Evolutionary conservation across 2,888 invertebrate genomes (phyloP), one percentile per base, ranked within the genome.

Genomic region (Tetheella fluctuosa): DNA sequence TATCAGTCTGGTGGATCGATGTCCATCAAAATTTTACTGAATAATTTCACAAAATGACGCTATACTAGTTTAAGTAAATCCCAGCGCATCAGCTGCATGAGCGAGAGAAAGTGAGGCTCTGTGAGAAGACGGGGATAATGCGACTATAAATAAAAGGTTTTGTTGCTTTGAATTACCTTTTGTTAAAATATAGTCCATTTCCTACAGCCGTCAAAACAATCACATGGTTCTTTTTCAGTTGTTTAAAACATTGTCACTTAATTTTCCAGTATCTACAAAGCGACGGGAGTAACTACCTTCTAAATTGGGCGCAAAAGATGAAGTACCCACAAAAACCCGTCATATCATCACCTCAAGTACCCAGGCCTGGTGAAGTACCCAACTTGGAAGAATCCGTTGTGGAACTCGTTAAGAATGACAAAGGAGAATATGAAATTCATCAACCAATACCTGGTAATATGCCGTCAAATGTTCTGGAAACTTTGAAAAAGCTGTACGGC

Each of bases 281-380:
- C 1, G 93, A 94, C 12, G 93, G 92, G 0, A 90, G 94, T 0
- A 89, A 93, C 42, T 96, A 95, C 89, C 85, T 96, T 12, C 90
- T 94, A 62, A 89, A 83, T 53, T 96, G 96, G 96, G 95, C 95
- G 0, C 89, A 94, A 62, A 93, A 93, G 67, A 93, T 95, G 90
- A 91, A 85, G 62, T 71, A 77, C 2, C 88, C 89, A 0, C 74
- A 73, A 2, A 81, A 82, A 30, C 60, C 64, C 0, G 34, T 67
- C 1, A 71, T 71, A 6, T 70, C 67, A 13, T 10, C 60, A 0
- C 65, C 61, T 2, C 70, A 77, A 7, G 64, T 56, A 13, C 63
- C 62, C 0, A 59, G 61, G 15, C 86, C 84, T 0, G 86, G 86
- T 0, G 89, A 90, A 37, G 82, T 87, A 0, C 86, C 87, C 0